Evolutionary conservation across 1,140 invertebrate species (phyloP).

Genomic region (Gryon sp.): DNA sequence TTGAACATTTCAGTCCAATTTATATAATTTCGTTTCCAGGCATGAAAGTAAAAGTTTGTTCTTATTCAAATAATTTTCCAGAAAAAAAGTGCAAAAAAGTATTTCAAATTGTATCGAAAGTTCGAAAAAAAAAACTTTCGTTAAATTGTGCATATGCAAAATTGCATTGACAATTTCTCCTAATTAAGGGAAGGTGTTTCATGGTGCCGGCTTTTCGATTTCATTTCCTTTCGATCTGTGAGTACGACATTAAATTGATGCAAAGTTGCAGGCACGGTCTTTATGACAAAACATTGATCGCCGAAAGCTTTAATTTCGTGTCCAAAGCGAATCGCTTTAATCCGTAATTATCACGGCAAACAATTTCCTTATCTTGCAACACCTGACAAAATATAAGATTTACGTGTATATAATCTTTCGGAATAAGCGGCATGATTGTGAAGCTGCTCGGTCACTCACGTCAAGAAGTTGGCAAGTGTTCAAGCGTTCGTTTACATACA

Average conservation of each 20-base stretch:
- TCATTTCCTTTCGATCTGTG: too few species aligned
- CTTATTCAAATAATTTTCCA: too few species aligned
- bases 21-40: too few species aligned
- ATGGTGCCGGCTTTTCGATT: background rate
- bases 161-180: conserved; percentile 30
- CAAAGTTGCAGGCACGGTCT: conserved; percentile 5
- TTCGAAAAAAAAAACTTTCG: too few species aligned
- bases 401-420: conserved; percentile 57
- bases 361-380: conserved; percentile 58
- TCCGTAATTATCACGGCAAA: conserved; percentile 46
- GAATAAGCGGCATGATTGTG: conserved; percentile 31
- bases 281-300: conserved; percentile 5
- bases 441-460: conserved; percentile 54
- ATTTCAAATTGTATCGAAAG: conserved; percentile 10
- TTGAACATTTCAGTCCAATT: too few species aligned
- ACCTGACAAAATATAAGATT: conserved; percentile 62
- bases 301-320: conserved; percentile 25
- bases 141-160: conserved; percentile 24
- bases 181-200: conserved; percentile 20
- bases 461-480: conserved; percentile 69
- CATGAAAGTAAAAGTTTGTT: too few species aligned
- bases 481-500: conserved; percentile 69
- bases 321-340: conserved; percentile 18
- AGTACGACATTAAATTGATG: too few species aligned
- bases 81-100: background rate